These are phyloP conservation scores for Buteo buteo DNA, from an alignment of 2,113 vertebrate genomes.

Conservation along the genomic window DNA sequence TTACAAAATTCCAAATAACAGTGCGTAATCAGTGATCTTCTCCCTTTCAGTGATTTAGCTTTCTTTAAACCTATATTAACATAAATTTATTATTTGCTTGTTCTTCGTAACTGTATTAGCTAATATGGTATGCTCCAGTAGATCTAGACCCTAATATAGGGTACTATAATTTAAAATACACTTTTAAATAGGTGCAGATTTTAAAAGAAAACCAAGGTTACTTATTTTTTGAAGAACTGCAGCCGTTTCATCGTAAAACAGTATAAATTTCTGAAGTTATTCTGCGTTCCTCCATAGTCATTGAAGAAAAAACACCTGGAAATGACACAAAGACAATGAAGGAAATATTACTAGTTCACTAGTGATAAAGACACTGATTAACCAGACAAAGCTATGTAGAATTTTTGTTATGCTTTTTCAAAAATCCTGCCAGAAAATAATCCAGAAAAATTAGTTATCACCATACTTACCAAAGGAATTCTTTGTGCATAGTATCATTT, in stretches of 20 bases:
- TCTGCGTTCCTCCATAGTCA: background rate
- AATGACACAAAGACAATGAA: background rate
- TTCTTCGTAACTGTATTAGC: background rate
- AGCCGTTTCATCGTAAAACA: background rate
- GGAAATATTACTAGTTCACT: background rate
- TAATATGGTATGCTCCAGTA: background rate
- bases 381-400: background rate
- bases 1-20: background rate
- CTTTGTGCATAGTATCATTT: background rate
- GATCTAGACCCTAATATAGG: background rate
- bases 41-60: background rate
- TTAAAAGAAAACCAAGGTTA: background rate
- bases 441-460: background rate
- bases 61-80: background rate
- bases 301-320: background rate
- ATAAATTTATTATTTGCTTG: background rate
- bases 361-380: background rate
- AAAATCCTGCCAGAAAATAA: background rate
- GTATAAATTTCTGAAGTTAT: background rate
- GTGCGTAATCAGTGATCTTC: background rate
- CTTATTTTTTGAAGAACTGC: background rate
- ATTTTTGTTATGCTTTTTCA: background rate
- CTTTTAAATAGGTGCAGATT: background rate
- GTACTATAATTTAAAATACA: background rate
- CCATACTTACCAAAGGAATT: background rate